Evolutionary conservation across 2,888 invertebrate genomes (phyloP).

Genomic region (Cheilosia vernalis): DNA sequence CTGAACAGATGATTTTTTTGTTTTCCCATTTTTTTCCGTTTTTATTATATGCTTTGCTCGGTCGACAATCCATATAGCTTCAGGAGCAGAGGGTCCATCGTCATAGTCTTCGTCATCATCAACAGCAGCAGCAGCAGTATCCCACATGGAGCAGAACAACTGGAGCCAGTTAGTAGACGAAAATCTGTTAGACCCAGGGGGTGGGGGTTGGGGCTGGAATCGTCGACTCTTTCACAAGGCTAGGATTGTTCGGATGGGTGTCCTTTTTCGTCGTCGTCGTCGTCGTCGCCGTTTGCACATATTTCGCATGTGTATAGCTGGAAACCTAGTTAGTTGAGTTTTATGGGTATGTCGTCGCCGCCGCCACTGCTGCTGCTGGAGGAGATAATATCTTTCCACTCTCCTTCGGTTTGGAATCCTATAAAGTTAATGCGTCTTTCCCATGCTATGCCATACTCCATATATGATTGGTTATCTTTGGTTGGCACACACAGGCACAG

Average conservation of each 20-base stretch:
- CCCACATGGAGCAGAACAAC: conserved; percentile 64
- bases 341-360: conserved; percentile 72
- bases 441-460: conserved; percentile 52
- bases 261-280: conserved; percentile 60
- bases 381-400: conserved; percentile 66
- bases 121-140: conserved; percentile 41
- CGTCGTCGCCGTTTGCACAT: conserved; percentile 55
- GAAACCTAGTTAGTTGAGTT: conserved; percentile 64
- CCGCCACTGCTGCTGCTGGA: neutral
- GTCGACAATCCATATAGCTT: conserved; percentile 67
- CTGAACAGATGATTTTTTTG: conserved; percentile 14
- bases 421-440: conserved; percentile 71
- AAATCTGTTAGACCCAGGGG: conserved; percentile 38
- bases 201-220: conserved; percentile 19
- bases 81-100: conserved; percentile 52
- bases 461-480: conserved; percentile 70
- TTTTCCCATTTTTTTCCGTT: conserved; percentile 17
- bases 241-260: conserved; percentile 60
- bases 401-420: conserved; percentile 43
- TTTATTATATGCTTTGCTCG: conserved; percentile 32
- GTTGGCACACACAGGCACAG: conserved; percentile 39
- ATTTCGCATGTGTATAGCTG: conserved; percentile 50
- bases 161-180: conserved; percentile 73
- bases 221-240: conserved; percentile 53
- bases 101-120: conserved; percentile 61